These are phyloP conservation scores for Rhingia campestris DNA, from an alignment of 2,888 invertebrate species.

Conservation along the genomic window DNA sequence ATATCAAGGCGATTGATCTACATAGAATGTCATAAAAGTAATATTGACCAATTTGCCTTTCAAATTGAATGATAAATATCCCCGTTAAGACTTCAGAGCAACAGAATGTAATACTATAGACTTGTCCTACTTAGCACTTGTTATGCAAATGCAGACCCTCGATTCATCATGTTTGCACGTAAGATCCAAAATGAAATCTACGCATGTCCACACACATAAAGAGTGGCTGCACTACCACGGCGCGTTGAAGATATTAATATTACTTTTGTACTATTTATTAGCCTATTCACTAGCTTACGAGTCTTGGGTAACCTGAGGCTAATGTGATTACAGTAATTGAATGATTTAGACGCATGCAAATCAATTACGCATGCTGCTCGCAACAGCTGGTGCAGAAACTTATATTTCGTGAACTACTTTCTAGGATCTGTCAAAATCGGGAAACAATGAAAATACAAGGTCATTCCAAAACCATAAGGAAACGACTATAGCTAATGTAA, in stretches of 20 bases:
- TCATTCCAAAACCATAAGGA: no score
- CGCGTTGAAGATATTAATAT: no score
- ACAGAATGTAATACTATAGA: background rate
- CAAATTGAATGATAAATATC: background rate
- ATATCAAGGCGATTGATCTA: constrained; percentile 16
- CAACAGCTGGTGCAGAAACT: no score
- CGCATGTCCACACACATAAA: background rate
- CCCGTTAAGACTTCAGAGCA: background rate
- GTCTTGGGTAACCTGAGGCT: background rate
- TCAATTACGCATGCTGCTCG: no score
- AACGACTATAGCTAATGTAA: no score
- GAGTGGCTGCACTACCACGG: no score
- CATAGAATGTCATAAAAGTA: constrained; percentile 6
- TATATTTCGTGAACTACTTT: no score
- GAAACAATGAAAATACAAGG: no score
- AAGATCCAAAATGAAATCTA: background rate
- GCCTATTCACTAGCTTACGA: background rate
- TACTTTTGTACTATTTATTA: no score
- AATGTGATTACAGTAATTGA: no score
- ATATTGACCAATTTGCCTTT: background rate
- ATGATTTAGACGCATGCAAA: no score
- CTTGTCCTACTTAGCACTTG: constrained; percentile 12
- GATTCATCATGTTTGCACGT: constrained; percentile 26
- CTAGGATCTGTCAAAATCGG: no score
- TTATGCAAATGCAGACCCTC: constrained; percentile 31